phyloP scores from a whole-genome alignment of 2,113 vertebrate species.

The Mirza zaza region DNA sequence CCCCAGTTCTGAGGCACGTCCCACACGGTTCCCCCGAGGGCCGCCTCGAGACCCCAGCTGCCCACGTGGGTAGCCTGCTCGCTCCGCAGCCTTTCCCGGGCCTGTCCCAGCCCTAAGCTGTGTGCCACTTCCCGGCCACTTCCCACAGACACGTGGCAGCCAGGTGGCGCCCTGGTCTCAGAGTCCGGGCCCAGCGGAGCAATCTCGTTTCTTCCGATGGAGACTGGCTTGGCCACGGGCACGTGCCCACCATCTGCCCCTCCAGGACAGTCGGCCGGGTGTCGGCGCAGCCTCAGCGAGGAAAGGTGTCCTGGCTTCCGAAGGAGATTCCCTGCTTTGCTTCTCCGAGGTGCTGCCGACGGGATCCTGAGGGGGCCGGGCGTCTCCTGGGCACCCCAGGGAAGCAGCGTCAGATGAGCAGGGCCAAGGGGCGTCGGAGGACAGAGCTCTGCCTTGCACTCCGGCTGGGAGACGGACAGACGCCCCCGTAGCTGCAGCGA shows the following conservation, averaged over 20 bases:
- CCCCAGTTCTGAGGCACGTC: not conserved
- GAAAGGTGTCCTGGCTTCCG: not conserved
- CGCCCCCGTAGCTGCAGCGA: not conserved
- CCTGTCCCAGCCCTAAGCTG: not conserved
- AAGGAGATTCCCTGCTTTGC: not conserved
- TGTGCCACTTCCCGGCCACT: not conserved
- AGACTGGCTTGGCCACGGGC: not conserved
- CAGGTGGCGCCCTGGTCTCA: not conserved
- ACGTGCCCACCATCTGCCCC: not conserved
- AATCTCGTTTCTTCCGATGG: not conserved
- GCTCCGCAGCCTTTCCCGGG: not conserved
- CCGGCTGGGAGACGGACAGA: not conserved
- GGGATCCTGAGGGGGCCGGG: not conserved
- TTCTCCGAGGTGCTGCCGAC: not conserved
- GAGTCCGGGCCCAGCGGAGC: not conserved
- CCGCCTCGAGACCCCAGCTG: not conserved
- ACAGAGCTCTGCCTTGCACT: not conserved
- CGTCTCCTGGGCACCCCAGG: not conserved
- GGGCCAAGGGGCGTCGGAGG: too few species aligned
- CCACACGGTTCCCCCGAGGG: not conserved
- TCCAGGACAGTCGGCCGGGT: not conserved
- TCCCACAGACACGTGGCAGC: not conserved
- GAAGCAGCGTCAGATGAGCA: not conserved
- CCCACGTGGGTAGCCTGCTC: rapidly evolving
- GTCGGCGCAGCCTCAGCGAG: not conserved